Evolutionary conservation across 2,113 vertebrate species (phyloP).

Genomic region (Meriones unguiculatus): DNA sequence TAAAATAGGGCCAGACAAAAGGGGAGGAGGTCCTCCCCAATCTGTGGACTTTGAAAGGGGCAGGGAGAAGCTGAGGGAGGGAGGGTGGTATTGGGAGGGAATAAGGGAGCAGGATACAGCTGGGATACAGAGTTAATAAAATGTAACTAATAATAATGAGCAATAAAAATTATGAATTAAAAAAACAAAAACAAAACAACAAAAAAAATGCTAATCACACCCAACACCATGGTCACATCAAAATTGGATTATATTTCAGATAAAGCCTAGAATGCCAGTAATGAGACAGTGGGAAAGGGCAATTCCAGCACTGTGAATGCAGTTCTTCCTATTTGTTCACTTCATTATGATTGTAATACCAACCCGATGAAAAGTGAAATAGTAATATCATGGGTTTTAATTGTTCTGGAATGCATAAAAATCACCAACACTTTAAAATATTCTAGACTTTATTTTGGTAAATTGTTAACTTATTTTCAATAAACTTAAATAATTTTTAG

Average conservation of each 20-base stretch:
- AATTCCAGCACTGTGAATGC: not conserved
- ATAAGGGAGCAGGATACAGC: too few species aligned
- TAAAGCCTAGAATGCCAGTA: not conserved
- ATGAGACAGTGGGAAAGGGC: not conserved
- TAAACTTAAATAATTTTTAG: not conserved
- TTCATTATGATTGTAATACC: not conserved
- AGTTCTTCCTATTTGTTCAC: not conserved
- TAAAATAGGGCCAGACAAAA: too few species aligned
- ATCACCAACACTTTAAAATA: not conserved
- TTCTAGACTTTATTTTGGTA: not conserved
- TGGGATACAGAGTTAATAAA: too few species aligned
- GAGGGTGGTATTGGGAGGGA: too few species aligned
- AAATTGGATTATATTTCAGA: not conserved
- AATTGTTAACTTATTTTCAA: not conserved
- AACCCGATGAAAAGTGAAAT: not conserved
- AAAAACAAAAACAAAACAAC: too few species aligned
- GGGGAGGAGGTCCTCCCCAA: too few species aligned
- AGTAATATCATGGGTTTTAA: not conserved
- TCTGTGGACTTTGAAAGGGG: too few species aligned
- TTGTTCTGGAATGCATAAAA: not conserved
- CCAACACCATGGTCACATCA: not conserved
- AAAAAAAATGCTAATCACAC: not conserved
- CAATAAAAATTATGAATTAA: too few species aligned
- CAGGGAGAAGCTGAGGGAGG: too few species aligned
- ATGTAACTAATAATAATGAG: too few species aligned